These are phyloP conservation scores for Parauchenoglanis punctatus DNA, from an alignment of 2,797 vertebrate genomes.

Conservation along the genomic window DNA sequence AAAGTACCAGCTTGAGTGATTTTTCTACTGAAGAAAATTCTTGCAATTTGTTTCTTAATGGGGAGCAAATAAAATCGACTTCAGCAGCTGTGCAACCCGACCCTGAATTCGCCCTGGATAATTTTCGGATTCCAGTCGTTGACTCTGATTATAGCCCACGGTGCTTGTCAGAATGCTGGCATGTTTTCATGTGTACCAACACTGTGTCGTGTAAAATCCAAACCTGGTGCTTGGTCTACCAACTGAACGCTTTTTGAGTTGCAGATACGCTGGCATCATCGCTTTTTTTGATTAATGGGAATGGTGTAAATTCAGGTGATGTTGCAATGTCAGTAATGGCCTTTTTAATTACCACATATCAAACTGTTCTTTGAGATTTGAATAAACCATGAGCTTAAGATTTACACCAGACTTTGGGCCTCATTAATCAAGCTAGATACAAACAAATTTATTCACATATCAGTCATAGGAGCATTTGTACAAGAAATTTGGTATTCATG, in stretches of 20 bases:
- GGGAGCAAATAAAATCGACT: neutral
- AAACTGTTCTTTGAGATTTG: neutral
- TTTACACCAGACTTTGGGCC: neutral
- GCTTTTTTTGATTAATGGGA: neutral
- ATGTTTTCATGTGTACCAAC: neutral
- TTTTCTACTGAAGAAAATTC: neutral
- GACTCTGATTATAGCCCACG: neutral
- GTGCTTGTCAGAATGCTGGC: neutral
- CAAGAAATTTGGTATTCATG: neutral
- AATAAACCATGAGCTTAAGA: neutral
- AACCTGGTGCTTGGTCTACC: neutral
- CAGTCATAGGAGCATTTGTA: neutral
- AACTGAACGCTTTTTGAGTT: neutral
- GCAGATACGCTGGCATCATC: neutral
- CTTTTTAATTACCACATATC: neutral
- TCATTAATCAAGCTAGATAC: neutral
- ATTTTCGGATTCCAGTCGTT: neutral
- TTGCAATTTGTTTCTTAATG: neutral
- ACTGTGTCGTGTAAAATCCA: neutral
- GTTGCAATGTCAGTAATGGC: neutral
- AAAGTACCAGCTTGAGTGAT: neutral
- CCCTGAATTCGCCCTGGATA: neutral
- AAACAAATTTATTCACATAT: neutral
- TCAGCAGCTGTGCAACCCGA: neutral
- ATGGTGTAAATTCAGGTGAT: neutral